Conservation (phyloP, 2,797 vertebrate genomes). For the Pseudotriccus pelzelni region DNA sequence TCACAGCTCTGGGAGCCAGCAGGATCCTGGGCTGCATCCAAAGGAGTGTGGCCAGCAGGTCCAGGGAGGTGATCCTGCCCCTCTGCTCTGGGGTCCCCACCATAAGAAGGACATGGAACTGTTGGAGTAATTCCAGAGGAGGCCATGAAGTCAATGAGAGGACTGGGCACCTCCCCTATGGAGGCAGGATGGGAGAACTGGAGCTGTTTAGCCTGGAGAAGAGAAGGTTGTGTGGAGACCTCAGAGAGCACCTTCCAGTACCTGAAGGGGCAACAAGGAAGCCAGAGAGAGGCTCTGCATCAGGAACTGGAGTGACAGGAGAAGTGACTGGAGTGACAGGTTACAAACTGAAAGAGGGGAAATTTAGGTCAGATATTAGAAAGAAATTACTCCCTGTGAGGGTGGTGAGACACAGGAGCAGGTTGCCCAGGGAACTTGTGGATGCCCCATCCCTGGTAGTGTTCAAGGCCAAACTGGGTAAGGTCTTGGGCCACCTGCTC, state of each 20-base stretch:
- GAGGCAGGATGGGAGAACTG: not conserved
- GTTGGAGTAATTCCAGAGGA: not conserved
- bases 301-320: not conserved
- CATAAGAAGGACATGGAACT: not conserved
- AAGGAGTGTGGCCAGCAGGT: not conserved
- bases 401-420: not conserved
- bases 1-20: not conserved
- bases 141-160: not conserved
- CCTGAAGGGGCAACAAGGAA: not conserved
- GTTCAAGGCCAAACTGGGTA: not conserved
- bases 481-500: not conserved
- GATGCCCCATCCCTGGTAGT: not conserved
- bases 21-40: not conserved
- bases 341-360: not conserved
- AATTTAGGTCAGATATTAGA: not conserved
- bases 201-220: not conserved
- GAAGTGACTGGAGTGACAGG: too few relatives aligned
- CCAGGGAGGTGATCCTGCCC: not conserved
- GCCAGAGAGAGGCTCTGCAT: not conserved
- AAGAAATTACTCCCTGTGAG: not conserved
- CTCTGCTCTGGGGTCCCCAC: not conserved
- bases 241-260: not conserved
- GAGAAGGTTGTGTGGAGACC: not conserved
- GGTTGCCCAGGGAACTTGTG: not conserved
- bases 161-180: not conserved